These are phyloP conservation scores for Acrocera orbiculus DNA, from an alignment of 2,888 invertebrate species.

Conservation along the genomic window DNA sequence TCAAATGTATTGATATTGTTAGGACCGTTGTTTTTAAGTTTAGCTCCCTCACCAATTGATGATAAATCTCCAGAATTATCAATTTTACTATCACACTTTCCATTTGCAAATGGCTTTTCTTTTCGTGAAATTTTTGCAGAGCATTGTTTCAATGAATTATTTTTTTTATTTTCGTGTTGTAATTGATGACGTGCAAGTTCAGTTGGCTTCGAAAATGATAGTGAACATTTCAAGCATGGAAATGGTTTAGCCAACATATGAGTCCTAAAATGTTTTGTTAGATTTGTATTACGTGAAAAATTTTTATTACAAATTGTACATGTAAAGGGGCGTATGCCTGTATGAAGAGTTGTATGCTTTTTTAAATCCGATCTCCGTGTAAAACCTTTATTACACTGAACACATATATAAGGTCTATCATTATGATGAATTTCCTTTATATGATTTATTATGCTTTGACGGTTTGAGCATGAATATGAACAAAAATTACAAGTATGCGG, in stretches of 20 bases:
- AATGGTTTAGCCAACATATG: conserved; percentile 54
- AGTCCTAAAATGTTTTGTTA: conserved; percentile 55
- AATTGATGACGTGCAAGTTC: conserved; percentile 49
- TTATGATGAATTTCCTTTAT: conserved; percentile 48
- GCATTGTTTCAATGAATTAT: conserved; percentile 47
- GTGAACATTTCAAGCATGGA: conserved; percentile 52
- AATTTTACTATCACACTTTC: neutral
- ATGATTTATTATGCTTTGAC: conserved; percentile 36
- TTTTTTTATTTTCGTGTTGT: conserved; percentile 47
- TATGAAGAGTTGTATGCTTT: conserved; percentile 59
- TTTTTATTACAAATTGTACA: conserved; percentile 56
- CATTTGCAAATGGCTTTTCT: conserved; percentile 38
- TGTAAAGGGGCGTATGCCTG: conserved; percentile 54
- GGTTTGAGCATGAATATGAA: conserved; percentile 18
- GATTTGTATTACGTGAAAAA: conserved; percentile 58
- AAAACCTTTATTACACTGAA: conserved; percentile 50
- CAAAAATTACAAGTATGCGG: conserved; percentile 26
- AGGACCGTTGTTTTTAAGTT: neutral
- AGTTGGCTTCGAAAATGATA: conserved; percentile 50
- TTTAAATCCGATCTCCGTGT: conserved; percentile 51
- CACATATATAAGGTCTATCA: conserved; percentile 52
- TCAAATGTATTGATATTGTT: conserved; percentile 1
- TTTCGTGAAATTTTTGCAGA: conserved; percentile 46
- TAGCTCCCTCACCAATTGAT: neutral
- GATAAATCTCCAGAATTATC: neutral